Evolutionary conservation across 2,888 invertebrate species (phyloP).

Genomic region (Neocrepidodera transversa): DNA sequence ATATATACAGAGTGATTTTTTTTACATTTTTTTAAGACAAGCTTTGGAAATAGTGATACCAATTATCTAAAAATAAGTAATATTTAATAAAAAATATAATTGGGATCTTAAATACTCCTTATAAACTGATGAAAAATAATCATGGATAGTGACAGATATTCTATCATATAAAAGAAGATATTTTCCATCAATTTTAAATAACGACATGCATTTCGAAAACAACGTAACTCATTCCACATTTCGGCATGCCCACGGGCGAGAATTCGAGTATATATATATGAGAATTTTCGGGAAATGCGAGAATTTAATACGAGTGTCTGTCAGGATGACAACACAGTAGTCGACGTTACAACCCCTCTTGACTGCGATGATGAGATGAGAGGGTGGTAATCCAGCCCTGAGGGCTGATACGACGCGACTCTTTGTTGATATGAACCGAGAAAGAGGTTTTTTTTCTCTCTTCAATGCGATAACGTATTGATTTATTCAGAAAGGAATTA

Average conservation of each 20-base stretch:
- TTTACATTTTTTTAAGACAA: no score
- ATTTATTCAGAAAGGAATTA: conserved; percentile 19
- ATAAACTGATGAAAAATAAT: no score
- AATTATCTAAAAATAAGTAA: no score
- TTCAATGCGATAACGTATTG: conserved; percentile 15
- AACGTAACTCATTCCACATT: not conserved
- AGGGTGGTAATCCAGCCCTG: conserved; percentile 54
- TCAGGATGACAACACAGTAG: conserved; percentile 41
- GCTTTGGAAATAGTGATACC: no score
- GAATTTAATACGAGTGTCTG: conserved; percentile 46
- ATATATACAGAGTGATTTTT: conserved; percentile 4
- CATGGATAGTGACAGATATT: no score
- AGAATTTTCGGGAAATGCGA: conserved; percentile 34
- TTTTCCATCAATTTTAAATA: no score
- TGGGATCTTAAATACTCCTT: no score
- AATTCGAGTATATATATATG: not conserved
- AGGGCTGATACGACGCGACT: conserved; percentile 43
- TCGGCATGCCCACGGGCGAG: not conserved
- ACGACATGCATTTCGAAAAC: no score
- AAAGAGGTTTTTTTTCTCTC: conserved; percentile 28
- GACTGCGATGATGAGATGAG: conserved; percentile 52
- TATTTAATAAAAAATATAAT: no score
- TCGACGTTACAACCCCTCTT: conserved; percentile 42
- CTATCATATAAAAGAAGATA: no score
- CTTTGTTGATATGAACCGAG: conserved; percentile 43